Evolutionary conservation across 1,140 invertebrate genomes (phyloP).

Genomic region (Halesus radiatus): DNA sequence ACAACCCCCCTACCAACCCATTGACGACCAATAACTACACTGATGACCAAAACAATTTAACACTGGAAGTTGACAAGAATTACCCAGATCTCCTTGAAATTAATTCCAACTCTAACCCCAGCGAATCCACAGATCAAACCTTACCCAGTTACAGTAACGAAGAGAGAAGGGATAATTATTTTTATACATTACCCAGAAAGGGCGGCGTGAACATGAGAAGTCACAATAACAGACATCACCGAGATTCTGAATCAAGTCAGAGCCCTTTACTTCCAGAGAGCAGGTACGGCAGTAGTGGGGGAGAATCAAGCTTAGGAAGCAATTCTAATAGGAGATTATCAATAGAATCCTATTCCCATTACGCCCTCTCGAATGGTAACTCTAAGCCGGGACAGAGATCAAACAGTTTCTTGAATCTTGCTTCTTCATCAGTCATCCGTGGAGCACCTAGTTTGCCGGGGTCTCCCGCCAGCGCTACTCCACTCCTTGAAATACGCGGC

Average conservation of each 20-base stretch:
- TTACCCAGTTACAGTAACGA: slow-evolving; percentile 49
- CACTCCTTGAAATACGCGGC: slow-evolving; percentile 69
- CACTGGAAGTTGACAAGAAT: slow-evolving; percentile 73
- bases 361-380: slow-evolving; percentile 47
- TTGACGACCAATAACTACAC: slow-evolving; percentile 54
- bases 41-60: slow-evolving; percentile 71
- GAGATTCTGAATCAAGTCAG: slow-evolving; percentile 74
- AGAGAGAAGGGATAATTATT: slow-evolving; percentile 64
- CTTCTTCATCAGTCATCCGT: slow-evolving; percentile 51
- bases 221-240: slow-evolving; percentile 66
- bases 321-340: slow-evolving; percentile 49
- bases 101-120: slow-evolving; percentile 67
- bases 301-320: slow-evolving; percentile 61
- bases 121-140: slow-evolving; percentile 62
- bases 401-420: slow-evolving; percentile 72
- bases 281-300: slow-evolving; percentile 67
- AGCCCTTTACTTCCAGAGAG: slow-evolving; percentile 74
- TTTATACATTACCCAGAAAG: slow-evolving; percentile 75
- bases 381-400: slow-evolving; percentile 63
- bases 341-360: slow-evolving; percentile 57
- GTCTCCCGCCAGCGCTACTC: slow-evolving; percentile 70
- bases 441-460: slow-evolving; percentile 65
- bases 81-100: slow-evolving; percentile 79
- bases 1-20: background rate
- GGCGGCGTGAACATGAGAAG: slow-evolving; percentile 57